These are phyloP conservation scores for Spilogale gracilis DNA, from an alignment of 2,113 vertebrate genomes.

Conservation along the genomic window DNA sequence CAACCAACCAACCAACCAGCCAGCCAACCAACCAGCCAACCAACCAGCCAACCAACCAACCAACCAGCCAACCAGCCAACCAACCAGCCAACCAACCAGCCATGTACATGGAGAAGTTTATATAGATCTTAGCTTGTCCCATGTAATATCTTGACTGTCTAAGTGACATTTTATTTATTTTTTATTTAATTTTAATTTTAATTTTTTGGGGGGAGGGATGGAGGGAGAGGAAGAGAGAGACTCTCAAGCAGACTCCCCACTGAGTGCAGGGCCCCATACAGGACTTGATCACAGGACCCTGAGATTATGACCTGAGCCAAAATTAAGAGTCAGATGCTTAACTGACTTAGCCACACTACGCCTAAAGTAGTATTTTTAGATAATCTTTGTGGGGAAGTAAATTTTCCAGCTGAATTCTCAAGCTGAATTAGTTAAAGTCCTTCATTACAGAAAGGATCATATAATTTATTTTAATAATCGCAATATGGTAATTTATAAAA, in stretches of 20 bases:
- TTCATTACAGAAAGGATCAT: not conserved
- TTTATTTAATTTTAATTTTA: not conserved
- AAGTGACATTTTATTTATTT: not conserved
- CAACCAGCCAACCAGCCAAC: too few species aligned
- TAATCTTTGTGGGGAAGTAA: not conserved
- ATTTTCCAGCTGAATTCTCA: not conserved
- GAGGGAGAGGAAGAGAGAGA: not conserved
- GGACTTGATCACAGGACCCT: not conserved
- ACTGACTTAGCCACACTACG: not conserved
- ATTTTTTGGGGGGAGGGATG: not conserved
- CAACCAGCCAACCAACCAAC: not conserved
- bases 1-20: not conserved
- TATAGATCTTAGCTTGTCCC: not conserved
- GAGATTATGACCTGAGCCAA: not conserved
- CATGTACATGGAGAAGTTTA: not conserved
- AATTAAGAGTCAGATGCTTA: not conserved
- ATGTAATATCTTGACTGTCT: not conserved
- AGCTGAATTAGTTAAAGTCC: not conserved
- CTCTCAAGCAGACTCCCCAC: not conserved
- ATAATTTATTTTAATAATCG: too few species aligned
- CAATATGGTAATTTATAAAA: not conserved
- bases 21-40: not conserved
- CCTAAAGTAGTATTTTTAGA: not conserved
- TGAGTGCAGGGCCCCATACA: not conserved
- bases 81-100: not conserved